phyloP scores from a whole-genome alignment of 1,140 invertebrate species.

The Bombus superbus region DNA sequence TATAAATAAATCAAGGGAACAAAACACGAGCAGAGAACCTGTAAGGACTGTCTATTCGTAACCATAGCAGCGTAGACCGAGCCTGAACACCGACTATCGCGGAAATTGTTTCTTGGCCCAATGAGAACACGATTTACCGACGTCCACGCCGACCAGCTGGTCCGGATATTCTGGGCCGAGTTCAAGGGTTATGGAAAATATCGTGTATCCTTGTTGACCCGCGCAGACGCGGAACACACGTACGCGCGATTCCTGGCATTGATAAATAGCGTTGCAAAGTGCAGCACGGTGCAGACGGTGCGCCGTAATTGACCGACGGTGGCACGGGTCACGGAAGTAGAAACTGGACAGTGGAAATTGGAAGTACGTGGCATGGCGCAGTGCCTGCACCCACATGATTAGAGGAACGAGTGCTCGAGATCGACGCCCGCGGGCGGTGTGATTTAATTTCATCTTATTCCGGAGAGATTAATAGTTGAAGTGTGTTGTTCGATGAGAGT shows the following conservation, averaged over 20 bases:
- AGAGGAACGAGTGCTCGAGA: not conserved
- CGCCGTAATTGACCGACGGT: constrained; percentile 30
- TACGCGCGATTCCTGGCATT: constrained; percentile 36
- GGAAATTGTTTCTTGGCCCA: constrained; percentile 24
- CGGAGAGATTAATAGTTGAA: constrained; percentile 1
- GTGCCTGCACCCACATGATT: not conserved
- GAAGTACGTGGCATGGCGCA: constrained; percentile 1
- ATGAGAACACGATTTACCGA: constrained; percentile 35
- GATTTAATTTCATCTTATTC: not conserved
- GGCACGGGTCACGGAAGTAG: constrained; percentile 18
- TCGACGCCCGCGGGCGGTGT: not conserved
- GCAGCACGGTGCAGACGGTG: constrained; percentile 26
- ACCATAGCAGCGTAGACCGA: no score
- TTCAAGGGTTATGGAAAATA: constrained; percentile 44
- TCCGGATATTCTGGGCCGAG: constrained; percentile 27
- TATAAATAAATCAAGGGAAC: not conserved
- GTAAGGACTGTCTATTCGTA: no score
- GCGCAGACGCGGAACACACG: constrained; percentile 37
- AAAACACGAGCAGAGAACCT: not conserved
- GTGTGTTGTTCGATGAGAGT: not conserved
- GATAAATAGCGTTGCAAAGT: constrained; percentile 39
- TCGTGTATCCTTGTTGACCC: constrained; percentile 36
- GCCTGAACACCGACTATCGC: constrained; percentile 1
- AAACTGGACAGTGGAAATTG: constrained; percentile 30
- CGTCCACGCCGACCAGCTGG: constrained; percentile 20